Evolutionary conservation across 2,113 vertebrate species (phyloP), one percentile per base, ranked within the genome.

Genomic region (Lophius piscatorius): DNA sequence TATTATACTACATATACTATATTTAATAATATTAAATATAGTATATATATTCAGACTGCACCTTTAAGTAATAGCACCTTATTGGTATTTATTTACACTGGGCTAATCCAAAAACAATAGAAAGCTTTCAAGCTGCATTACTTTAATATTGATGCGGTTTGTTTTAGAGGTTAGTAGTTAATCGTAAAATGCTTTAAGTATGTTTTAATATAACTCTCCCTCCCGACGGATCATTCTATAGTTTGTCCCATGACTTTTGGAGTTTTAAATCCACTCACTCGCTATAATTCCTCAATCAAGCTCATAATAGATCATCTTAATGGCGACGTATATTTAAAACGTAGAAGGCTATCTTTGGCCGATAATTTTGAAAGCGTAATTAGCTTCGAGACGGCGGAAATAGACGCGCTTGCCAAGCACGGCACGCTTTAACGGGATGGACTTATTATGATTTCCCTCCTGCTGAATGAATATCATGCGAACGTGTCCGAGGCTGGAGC

Each of bases 311-410:
- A 80, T 87, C 71, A 33, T 76, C 58, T 65, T 87, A 85, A 85
- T 87, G 78, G 74, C 68, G 68, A 81, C 82, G 76, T 73, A 76
- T 82, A 76, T 80, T 82, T 78, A 84, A 78, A 84, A 75, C 65
- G 58, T 58, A 69, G 69, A 49, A 60, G 59, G 67, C 73, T 78
- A 70, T 80, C 81, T 78, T 72, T 74, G 57, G 70, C 55, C 48
- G 72, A 67, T 63, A 57, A 46, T 66, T 58, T 73, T 64, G 58
- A 79, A 76, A 74, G 76, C 66, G 39, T 73, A 73, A 82, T 86
- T 84, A 76, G 57, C 66, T 81, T 79, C 39, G 68, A 50, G 64
- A 68, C 17, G 66, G 42, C 6, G n/a, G 47, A 75, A 79, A 75
- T 68, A 68, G 76, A 76, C 64, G 49, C 17, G 59, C 74, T 39